Evolutionary conservation across 2,797 vertebrate species (phyloP).

Genomic region (Cyprinodon diabolis): DNA sequence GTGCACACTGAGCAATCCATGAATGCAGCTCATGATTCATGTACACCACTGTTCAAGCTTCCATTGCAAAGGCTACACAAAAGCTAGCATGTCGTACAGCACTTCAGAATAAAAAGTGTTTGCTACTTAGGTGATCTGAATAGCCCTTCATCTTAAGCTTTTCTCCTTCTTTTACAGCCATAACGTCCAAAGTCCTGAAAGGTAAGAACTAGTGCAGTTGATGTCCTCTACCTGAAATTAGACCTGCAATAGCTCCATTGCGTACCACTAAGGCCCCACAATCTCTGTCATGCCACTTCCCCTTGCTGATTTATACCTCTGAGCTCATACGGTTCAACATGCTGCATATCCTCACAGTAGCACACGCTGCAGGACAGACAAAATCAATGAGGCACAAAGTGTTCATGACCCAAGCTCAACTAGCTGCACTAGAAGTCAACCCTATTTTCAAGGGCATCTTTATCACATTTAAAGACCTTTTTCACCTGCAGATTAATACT

Average conservation of each 20-base stretch:
- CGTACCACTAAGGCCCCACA: conserved; percentile 84
- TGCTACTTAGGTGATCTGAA: conserved; percentile 57
- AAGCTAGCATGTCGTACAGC: conserved; percentile 38
- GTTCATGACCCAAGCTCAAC: conserved; percentile 68
- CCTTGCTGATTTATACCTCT: conserved; percentile 81
- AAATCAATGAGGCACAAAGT: conserved; percentile 65
- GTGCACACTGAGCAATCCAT: conserved; percentile 60
- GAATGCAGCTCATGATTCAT: conserved; percentile 71
- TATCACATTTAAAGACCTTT: conserved; percentile 64
- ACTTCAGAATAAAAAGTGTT: conserved; percentile 43
- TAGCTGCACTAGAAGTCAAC: conserved; percentile 57
- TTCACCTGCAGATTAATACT: conserved; percentile 76
- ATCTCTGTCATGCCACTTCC: conserved; percentile 82
- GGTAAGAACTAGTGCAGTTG: conserved; percentile 77
- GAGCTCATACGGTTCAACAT: conserved; percentile 61
- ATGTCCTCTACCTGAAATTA: conserved; percentile 88
- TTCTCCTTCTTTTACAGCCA: conserved; percentile 58
- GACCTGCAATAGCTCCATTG: conserved; percentile 84
- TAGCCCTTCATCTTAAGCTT: conserved; percentile 52
- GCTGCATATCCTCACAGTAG: conserved; percentile 48
- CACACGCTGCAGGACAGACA: conserved; percentile 34
- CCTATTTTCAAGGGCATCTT: conserved; percentile 71
- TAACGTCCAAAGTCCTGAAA: conserved; percentile 64
- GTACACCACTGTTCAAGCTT: conserved; percentile 73
- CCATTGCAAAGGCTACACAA: conserved; percentile 40